Conservation (phyloP, 2,888 invertebrate species). For the Mamestra brassicae region DNA sequence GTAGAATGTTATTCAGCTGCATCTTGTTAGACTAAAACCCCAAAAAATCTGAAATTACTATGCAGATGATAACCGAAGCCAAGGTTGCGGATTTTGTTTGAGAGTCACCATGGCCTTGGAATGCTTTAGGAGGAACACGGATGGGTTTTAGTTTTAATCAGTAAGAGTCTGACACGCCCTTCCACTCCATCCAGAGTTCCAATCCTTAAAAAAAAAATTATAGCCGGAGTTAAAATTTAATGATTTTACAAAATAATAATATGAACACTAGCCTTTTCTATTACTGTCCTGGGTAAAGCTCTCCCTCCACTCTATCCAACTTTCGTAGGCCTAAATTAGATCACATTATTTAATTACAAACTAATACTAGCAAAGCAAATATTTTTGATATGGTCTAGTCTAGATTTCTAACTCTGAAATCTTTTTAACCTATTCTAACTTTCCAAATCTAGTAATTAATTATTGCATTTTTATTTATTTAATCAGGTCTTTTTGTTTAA, state of each 20-base stretch:
- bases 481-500: neutral
- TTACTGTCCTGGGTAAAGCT: neutral
- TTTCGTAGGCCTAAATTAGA: neutral
- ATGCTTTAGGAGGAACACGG: no score
- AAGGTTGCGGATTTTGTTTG: no score
- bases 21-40: neutral
- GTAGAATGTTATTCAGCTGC: neutral
- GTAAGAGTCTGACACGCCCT: no score
- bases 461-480: conserved; percentile 13
- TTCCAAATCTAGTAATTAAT: conserved; percentile 9
- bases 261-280: neutral
- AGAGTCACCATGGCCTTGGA: no score
- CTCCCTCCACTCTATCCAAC: neutral
- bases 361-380: neutral
- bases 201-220: neutral
- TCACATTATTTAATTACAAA: neutral
- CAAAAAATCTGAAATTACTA: no score
- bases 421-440: conserved; percentile 1
- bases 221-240: neutral
- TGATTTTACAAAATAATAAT: neutral
- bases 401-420: conserved; percentile 8
- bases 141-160: no score
- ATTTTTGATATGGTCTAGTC: neutral
- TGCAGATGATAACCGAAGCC: no score
- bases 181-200: no score